phyloP scores from a whole-genome alignment of 2,888 invertebrate genomes.

The Isotomurus palustris region DNA sequence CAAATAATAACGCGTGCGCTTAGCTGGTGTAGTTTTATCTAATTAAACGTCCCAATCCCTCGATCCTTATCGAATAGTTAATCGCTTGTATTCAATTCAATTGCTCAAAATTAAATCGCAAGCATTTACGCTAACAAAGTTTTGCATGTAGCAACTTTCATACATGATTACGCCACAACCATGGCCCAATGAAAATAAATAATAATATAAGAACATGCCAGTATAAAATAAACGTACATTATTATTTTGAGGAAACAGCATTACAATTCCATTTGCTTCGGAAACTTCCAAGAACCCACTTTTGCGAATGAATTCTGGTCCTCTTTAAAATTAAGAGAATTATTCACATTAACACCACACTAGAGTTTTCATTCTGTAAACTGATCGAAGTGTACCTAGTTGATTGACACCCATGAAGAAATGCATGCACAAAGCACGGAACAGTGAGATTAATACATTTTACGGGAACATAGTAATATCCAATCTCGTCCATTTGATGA shows the following conservation, averaged over 20 bases:
- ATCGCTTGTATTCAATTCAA: too few species aligned
- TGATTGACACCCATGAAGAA: constrained; percentile 26
- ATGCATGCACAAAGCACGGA: constrained; percentile 22
- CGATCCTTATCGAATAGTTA: too few species aligned
- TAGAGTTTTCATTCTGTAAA: constrained; percentile 25
- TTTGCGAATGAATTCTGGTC: constrained; percentile 20
- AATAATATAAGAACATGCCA: too few species aligned
- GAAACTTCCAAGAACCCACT: constrained; percentile 37
- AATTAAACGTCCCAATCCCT: too few species aligned
- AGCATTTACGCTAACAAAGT: too few species aligned
- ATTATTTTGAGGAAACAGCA: constrained; percentile 6
- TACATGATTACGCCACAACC: too few species aligned
- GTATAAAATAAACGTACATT: too few species aligned
- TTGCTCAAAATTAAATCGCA: too few species aligned
- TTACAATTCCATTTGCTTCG: constrained; percentile 12
- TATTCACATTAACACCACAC: constrained; percentile 35
- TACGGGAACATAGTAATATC: constrained; percentile 19
- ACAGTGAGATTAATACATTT: not conserved
- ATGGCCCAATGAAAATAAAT: too few species aligned
- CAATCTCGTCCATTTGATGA: constrained; percentile 20
- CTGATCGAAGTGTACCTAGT: constrained; percentile 9
- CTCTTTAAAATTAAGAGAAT: constrained; percentile 4
- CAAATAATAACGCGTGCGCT: too few species aligned
- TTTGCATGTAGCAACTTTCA: too few species aligned
- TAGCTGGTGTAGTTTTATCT: too few species aligned